A percentile compares a stretch with the other conserved stretches of the same genome.
Evolutionary conservation across 1,140 invertebrate genomes (phyloP).

Genomic region (Sesamia nonagrioides): DNA sequence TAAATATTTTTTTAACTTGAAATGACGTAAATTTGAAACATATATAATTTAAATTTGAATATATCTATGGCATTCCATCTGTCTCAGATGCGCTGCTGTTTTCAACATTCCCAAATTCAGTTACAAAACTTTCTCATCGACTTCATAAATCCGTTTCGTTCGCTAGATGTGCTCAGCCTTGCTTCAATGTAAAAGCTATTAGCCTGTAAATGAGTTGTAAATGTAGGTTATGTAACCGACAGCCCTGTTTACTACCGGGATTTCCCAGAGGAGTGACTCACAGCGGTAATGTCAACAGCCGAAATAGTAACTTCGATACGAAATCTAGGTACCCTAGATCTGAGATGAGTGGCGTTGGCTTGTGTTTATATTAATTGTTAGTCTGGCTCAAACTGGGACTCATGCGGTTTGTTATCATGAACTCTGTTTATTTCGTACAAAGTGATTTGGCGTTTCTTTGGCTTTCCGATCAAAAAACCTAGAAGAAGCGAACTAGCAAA

Average conservation of each 20-base stretch:
- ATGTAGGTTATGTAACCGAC: slow-evolving; percentile 10
- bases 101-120: too few species aligned
- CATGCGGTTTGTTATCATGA: not conserved
- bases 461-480: not conserved
- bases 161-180: not conserved
- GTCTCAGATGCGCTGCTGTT: too few species aligned
- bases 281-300: slow-evolving; percentile 33
- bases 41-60: too few species aligned
- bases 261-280: slow-evolving; percentile 52
- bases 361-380: slow-evolving; percentile 26
- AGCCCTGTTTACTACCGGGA: slow-evolving; percentile 43
- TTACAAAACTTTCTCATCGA: not conserved
- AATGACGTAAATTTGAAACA: too few species aligned
- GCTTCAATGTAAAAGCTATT: slow-evolving; percentile 13
- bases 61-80: too few species aligned
- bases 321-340: slow-evolving; percentile 16
- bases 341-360: slow-evolving; percentile 2
- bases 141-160: not conserved
- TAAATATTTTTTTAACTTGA: too few species aligned
- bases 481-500: too few species aligned
- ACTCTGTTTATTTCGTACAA: not conserved
- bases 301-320: slow-evolving; percentile 37
- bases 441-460: not conserved
- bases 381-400: not conserved
- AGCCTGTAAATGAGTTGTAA: slow-evolving; percentile 30